Base-by-base conservation (phyloP, 2,113 vertebrate genomes). In the Otolemur garnettii region DNA sequence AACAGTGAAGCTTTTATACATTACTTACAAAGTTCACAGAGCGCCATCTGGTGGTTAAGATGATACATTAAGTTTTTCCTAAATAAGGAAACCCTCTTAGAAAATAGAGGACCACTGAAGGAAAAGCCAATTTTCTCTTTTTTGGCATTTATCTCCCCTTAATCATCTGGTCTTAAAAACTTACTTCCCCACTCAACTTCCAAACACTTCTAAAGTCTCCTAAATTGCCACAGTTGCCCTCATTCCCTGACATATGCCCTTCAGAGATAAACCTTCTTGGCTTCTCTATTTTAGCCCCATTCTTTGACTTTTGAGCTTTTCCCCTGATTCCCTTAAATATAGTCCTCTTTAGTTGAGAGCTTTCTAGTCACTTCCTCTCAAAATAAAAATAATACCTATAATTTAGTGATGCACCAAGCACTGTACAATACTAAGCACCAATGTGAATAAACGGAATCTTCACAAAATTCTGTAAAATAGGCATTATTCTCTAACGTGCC, bases 1-100 rank as follows among this genome's bases (percentile, higher is more conserved):
- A 72, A 62, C 19, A 42, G 13, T 13, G 19, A 77, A 71, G n/a
- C 30, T 1, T 30, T 24, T 30, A 30, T 11, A 45, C 2, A 13
- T 22, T 50, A 69, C 24, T 75, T 64, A 93, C 93, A 79, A 66
- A 94, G 94, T 86, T 96, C 96, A 96, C 75, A 83, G 15, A 98
- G 60, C 97, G 98, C 98, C 98, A 98, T 59, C 98, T 98, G 35
- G 97, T 98, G 98, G 98, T 74, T 93, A 80, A 5, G 0, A 64
- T 59, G 26, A 94, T 26, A 50, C 7, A 90, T 1, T 64, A 77
- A 84, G 33, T 62, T 92, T 88, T 77, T 53, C 53, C 59, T 81
- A 93, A 87, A 92, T 38, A 82, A 94, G 64, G 21, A 91, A 62
- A 55, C 15, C 5, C 62, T 4, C 50, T 68, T 78, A 80, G 66